These are phyloP conservation scores for Pardosa pseudoannulata DNA, from an alignment of 2,888 invertebrate species.

Conservation along the genomic window DNA sequence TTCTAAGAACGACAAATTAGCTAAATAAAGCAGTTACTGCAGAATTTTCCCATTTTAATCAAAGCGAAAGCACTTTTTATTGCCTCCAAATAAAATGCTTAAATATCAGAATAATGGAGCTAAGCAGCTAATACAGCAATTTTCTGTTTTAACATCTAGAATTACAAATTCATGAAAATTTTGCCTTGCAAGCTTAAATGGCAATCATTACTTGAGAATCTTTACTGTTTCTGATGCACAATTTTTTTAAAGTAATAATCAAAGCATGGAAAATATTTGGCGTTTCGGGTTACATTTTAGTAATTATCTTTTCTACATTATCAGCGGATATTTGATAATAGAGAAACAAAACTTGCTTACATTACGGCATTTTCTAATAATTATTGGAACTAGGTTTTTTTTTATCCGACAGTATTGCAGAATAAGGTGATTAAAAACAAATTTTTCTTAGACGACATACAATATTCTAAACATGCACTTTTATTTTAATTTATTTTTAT, in stretches of 20 bases:
- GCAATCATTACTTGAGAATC: conserved; percentile 10
- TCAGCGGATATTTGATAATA: conserved; percentile 68
- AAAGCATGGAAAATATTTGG: neutral
- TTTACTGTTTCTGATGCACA: neutral
- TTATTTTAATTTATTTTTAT: too few species aligned
- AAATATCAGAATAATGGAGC: conserved; percentile 4
- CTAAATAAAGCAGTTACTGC: neutral
- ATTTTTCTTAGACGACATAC: too few species aligned
- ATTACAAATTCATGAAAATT: conserved; percentile 5
- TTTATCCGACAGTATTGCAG: neutral
- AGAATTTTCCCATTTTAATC: conserved; percentile 5
- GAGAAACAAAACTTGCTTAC: conserved; percentile 41
- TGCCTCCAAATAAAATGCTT: neutral
- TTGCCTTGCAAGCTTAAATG: neutral
- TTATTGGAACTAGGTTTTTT: conserved; percentile 29
- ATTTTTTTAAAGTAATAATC: conserved; percentile 5
- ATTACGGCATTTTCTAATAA: conserved; percentile 53
- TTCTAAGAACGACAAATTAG: too few species aligned
- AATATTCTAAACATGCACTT: too few species aligned
- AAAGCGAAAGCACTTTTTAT: neutral
- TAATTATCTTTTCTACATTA: conserved; percentile 64
- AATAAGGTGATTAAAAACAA: conserved; percentile 5
- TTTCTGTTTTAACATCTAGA: conserved; percentile 10
- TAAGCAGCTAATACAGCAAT: conserved; percentile 12
- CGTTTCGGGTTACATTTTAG: conserved; percentile 11